Base-by-base conservation (phyloP, 2,113 vertebrate genomes). In the Periophthalmus modestus region DNA sequence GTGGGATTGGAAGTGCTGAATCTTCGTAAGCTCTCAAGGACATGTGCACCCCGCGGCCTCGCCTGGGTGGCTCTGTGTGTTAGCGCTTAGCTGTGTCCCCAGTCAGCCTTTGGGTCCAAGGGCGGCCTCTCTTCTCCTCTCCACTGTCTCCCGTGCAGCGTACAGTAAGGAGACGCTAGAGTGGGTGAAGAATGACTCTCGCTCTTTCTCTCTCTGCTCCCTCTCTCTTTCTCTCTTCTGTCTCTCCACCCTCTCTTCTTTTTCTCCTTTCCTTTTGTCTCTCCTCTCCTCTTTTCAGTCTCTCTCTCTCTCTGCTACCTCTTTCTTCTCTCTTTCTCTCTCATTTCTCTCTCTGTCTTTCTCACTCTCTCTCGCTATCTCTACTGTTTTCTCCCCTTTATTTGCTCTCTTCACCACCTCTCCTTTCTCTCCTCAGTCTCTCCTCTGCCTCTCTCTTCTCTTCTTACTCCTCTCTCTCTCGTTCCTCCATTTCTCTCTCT, bases 141-240 rank as follows among this genome's bases (percentile, higher is more conserved):
- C n/a, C 14, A 81, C 19, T 71, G 65, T 77, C 88, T 83, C 82
- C 75, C 73, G 10, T 43, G 39, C 39, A 72, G 69, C 62, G 66
- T 77, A 75, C 72, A 90, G 85, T 80, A 80, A 88, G 82, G 83
- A 86, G 83, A 88, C 89, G 88, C 85, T 86, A 79, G 82, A 90
- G 83, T 81, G 83, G 81, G 88, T 89, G 88, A 91, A 89, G 86
- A 91, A 90, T 91, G 86, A 87, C 82, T 43, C 79, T 62, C 85
- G 81, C 61, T 74, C 62, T 74, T 85, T 76, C 82, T 33, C 47
- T 48, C 11, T 48, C 11, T 48, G 12, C 3, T 48, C 47, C 12
- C 47, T 48, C 15, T 48, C 47, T 16, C 47, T 48, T 48, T n/a
- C 52, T 19, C 4, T 54, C 19, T n/a, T 39, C 0, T 7, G 18